These are phyloP conservation scores for Drosophila meridionalis DNA, from an alignment of 2,888 invertebrate species.

Conservation along the genomic window DNA sequence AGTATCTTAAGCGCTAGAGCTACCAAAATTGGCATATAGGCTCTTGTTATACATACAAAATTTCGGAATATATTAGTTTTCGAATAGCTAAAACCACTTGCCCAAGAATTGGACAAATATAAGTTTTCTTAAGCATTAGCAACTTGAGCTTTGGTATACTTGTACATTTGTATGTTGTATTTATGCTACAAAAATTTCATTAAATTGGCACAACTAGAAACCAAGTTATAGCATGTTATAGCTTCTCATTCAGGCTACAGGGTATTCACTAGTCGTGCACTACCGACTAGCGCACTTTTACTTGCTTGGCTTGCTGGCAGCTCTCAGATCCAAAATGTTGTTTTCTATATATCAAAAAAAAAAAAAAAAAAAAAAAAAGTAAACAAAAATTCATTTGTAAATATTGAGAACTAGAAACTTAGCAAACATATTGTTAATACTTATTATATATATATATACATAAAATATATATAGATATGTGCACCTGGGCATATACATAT, in stretches of 20 bases:
- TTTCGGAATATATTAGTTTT: not conserved
- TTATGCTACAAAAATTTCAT: not conserved
- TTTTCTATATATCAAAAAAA: conserved; percentile 50
- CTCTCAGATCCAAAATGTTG: conserved; percentile 58
- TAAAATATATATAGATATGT: conserved; percentile 35
- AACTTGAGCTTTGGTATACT: not conserved
- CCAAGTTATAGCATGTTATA: not conserved
- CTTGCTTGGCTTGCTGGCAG: conserved; percentile 9
- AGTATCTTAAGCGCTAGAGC: too few species aligned
- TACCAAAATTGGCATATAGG: not conserved
- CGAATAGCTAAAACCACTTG: not conserved
- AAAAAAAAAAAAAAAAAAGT: not conserved
- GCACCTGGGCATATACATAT: conserved; percentile 35
- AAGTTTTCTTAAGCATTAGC: too few species aligned
- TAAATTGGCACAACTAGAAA: not conserved
- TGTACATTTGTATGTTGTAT: not conserved
- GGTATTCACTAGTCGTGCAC: conserved; percentile 1
- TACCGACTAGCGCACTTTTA: conserved; percentile 1
- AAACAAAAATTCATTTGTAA: conserved; percentile 69
- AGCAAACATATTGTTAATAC: conserved; percentile 74
- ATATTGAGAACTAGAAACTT: conserved; percentile 66
- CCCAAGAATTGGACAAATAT: not conserved
- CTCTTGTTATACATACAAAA: not conserved
- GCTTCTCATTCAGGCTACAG: not conserved
- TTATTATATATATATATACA: conserved; percentile 54